phyloP scores from a whole-genome alignment of 2,113 vertebrate species.

The Onychostoma macrolepis region DNA sequence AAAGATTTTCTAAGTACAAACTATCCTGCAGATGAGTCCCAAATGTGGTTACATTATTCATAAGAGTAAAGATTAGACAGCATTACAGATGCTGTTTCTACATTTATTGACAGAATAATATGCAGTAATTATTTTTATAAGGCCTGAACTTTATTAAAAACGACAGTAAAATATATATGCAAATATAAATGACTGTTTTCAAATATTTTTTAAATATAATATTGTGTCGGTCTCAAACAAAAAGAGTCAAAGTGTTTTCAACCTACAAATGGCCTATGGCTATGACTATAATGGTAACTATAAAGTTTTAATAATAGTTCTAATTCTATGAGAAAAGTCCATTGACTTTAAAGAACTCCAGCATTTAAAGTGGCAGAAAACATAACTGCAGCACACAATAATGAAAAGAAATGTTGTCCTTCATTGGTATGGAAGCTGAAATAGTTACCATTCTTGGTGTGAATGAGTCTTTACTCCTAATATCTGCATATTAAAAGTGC shows the following conservation, averaged over 20 bases:
- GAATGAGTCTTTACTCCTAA: neutral
- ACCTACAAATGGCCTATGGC: no score
- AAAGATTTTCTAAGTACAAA: slow-evolving; percentile 5
- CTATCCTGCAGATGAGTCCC: neutral
- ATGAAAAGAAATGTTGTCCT: neutral
- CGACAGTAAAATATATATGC: neutral
- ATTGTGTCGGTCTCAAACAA: neutral
- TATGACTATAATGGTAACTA: no score
- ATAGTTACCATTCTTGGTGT: neutral
- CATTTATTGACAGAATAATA: neutral
- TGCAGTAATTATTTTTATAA: neutral
- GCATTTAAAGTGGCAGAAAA: neutral
- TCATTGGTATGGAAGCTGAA: neutral
- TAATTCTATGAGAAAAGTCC: neutral
- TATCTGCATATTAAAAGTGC: neutral
- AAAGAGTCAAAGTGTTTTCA: neutral
- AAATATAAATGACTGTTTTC: neutral
- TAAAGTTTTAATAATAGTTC: no score
- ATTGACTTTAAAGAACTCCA: no score
- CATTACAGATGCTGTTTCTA: neutral
- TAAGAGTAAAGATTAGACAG: neutral
- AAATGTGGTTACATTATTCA: neutral
- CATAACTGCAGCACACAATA: neutral
- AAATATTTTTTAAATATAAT: neutral
- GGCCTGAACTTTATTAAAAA: neutral